These are phyloP conservation scores for Malaclemys terrapin DNA, from an alignment of 2,113 vertebrate species.

Conservation along the genomic window DNA sequence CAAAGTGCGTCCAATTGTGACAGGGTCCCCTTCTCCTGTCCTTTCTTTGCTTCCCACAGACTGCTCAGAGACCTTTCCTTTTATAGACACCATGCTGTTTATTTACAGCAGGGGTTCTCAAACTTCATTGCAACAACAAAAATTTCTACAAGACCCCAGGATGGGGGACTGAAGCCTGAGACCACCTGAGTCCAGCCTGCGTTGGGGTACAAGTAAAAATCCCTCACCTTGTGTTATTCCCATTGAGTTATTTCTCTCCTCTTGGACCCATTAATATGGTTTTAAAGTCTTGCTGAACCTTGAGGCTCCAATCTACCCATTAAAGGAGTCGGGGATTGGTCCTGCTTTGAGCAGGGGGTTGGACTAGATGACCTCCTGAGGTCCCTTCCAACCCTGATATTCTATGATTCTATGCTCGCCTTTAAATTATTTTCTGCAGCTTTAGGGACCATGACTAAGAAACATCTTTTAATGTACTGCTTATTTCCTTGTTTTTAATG, in stretches of 20 bases:
- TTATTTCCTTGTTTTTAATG: conserved; percentile 1
- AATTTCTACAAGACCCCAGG: too few species aligned
- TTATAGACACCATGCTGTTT: background rate
- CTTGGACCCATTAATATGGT: conserved; percentile 4
- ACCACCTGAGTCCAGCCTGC: background rate
- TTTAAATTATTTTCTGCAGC: conserved; percentile 21
- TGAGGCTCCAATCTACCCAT: background rate
- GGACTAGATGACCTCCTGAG: too few species aligned
- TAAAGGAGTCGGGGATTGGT: background rate
- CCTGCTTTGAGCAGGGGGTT: too few species aligned
- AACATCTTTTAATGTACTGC: background rate
- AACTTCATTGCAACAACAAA: too few species aligned
- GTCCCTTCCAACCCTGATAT: too few species aligned
- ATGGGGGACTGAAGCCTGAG: too few species aligned
- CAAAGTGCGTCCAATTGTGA: background rate
- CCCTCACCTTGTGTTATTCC: background rate
- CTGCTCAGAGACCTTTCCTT: background rate
- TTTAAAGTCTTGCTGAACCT: conserved; percentile 11
- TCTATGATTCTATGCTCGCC: background rate
- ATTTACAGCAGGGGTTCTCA: background rate
- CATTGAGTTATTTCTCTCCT: background rate
- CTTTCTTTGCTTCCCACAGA: background rate
- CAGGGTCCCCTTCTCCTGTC: background rate
- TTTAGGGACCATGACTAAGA: conserved; percentile 30
- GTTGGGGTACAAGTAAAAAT: background rate